Base-by-base conservation (phyloP, 2,113 vertebrate genomes). In the Eonycteris spelaea region DNA sequence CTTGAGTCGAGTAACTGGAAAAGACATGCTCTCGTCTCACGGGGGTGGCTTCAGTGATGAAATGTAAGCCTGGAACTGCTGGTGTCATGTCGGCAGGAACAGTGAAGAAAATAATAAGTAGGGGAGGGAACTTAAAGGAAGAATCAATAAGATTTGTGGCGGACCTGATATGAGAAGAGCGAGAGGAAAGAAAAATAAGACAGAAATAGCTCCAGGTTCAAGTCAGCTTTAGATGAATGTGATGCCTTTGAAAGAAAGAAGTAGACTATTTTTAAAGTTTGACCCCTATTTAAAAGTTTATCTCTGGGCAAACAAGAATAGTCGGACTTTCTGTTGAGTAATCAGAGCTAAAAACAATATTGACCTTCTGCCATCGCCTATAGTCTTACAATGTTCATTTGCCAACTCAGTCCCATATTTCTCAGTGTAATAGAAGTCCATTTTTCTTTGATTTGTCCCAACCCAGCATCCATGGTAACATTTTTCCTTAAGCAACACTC, bases 271-370 rank as follows among this genome's bases (percentile, higher is more conserved):
- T 91, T 84, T 38, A 79, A 93, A 92, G 51, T 71, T 83, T 82
- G 57, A 65, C 63, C 90, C 91, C 61, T 38, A 40, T 84, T 67
- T 51, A 40, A 38, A 78, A 57, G 11, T 84, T 90, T 92, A 79
- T 71, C 92, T 84, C 51, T 93, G 11, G 24, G 63, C 53, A 79
- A 95, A 93, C 22, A 2, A 55, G 55, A 43, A 40, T n/a, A 57
- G 19, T 68, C 89, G 26, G 24, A 51, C 33, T 59, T 88, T 87
- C 38, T 11, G 12, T 40, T 96, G 38, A 84, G 53, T 94, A 88
- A 93, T 53, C 30, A 70, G 86, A 75, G 21, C 63, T 93, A 59
- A 93, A 92, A 78, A 35, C 63, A 97, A 95, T 89, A 94, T 93
- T 95, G 88, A 80, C 48, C 22, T 80, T 91, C 65, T 94, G 45